Conservation (phyloP, 2,797 vertebrate genomes). For the Coranthus polyacanthus region DNA sequence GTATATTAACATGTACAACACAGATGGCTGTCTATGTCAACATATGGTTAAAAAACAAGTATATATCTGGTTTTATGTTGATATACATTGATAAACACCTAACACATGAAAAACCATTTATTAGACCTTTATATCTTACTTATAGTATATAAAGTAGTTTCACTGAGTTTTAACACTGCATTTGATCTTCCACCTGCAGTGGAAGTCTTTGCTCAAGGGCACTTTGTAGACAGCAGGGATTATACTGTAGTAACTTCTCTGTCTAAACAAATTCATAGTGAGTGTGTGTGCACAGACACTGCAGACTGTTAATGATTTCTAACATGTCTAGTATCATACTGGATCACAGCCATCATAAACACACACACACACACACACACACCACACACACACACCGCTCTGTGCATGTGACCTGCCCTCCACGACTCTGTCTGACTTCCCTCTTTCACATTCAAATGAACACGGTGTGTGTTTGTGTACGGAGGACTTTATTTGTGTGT, state of each 20-base stretch:
- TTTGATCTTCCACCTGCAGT: too few species aligned
- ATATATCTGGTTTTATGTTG: too few species aligned
- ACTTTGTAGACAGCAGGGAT: not conserved
- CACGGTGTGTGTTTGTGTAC: constrained; percentile 40
- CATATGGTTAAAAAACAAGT: too few species aligned
- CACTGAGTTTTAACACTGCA: too few species aligned
- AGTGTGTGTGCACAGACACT: constrained; percentile 18
- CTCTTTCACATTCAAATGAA: constrained; percentile 75
- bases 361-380: constrained; percentile 24
- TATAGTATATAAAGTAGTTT: too few species aligned
- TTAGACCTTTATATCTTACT: too few species aligned
- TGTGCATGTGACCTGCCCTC: constrained; percentile 57
- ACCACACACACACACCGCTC: constrained; percentile 20
- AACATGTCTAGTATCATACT: constrained; percentile 58
- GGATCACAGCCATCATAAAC: constrained; percentile 54
- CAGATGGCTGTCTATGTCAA: too few species aligned
- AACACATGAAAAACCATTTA: too few species aligned
- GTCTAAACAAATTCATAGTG: constrained; percentile 12
- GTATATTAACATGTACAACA: too few species aligned
- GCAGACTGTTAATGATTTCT: constrained; percentile 58
- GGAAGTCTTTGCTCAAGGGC: constrained; percentile 1
- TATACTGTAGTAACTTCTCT: not conserved
- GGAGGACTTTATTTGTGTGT: constrained; percentile 7
- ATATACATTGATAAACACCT: too few species aligned
- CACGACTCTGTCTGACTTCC: constrained; percentile 60